Conservation (phyloP, 2,797 vertebrate genomes). For the Pyrocephalus nanus region DNA sequence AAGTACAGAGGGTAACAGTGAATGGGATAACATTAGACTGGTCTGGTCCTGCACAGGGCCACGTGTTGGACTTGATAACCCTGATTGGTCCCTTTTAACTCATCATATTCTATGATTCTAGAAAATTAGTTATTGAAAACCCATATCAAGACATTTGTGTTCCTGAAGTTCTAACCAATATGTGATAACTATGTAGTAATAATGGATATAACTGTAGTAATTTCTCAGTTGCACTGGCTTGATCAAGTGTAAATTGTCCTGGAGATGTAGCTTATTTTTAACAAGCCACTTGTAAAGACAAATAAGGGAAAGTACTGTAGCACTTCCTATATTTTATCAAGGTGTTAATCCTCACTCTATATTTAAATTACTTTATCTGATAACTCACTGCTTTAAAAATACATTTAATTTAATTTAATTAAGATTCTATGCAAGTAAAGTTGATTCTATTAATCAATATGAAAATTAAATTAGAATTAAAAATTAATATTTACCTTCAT, state of each 20-base stretch:
- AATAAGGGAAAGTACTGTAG: neutral
- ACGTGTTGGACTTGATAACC: too few relatives aligned
- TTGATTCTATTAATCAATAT: neutral
- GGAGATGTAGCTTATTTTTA: neutral
- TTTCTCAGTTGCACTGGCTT: neutral
- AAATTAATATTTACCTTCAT: slow-evolving; percentile 6
- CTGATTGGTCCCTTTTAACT: neutral
- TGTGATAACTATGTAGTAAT: neutral
- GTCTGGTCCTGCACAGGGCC: neutral
- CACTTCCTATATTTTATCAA: neutral
- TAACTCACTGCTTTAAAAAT: neutral
- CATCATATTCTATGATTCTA: neutral
- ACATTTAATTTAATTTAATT: slow-evolving; percentile 1
- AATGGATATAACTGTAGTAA: neutral
- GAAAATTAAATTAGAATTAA: slow-evolving; percentile 7
- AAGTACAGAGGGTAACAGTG: too few relatives aligned
- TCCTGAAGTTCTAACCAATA: neutral
- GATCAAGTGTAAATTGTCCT: neutral
- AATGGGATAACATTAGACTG: too few relatives aligned
- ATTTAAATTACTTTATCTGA: neutral
- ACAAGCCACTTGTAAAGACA: neutral
- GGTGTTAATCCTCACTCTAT: neutral
- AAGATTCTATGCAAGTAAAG: neutral
- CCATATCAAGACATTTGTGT: neutral
- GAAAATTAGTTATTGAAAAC: neutral